These are phyloP conservation scores for Sarcophaga variegata DNA, from an alignment of 2,888 invertebrate species.

Conservation along the genomic window DNA sequence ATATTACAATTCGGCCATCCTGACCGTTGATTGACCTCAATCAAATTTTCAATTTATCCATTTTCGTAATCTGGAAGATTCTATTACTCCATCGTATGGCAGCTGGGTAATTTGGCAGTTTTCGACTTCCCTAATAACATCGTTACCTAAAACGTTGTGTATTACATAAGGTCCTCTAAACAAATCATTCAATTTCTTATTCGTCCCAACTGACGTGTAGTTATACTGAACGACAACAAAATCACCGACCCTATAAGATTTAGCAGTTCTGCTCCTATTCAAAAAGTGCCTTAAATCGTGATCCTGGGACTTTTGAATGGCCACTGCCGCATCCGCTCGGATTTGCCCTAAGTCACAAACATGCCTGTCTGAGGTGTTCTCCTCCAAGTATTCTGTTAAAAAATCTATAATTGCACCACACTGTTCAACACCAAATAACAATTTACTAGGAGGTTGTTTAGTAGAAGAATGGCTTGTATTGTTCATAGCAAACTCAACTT, in stretches of 20 bases:
- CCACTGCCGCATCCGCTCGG: too few relatives aligned
- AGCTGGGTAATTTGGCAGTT: conserved; percentile 29
- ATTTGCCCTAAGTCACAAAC: too few relatives aligned
- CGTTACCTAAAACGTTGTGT: too few relatives aligned
- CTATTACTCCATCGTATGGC: conserved; percentile 9
- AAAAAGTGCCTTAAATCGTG: too few relatives aligned
- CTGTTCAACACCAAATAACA: conserved; percentile 3
- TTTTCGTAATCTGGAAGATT: not conserved
- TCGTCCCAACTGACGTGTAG: not conserved
- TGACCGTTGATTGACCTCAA: not conserved
- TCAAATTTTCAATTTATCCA: conserved; percentile 4
- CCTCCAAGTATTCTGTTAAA: conserved; percentile 1
- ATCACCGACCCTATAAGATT: too few relatives aligned
- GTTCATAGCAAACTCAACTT: conserved; percentile 72
- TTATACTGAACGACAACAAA: too few relatives aligned
- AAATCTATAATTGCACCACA: conserved; percentile 40
- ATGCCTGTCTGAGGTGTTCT: not conserved
- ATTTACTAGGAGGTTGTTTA: conserved; percentile 71
- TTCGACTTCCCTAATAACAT: conserved; percentile 4
- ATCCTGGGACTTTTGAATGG: too few relatives aligned
- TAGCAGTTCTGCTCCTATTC: too few relatives aligned
- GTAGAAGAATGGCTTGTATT: conserved; percentile 73
- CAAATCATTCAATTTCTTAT: conserved; percentile 58
- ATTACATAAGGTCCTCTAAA: not conserved
- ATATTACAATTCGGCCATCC: conserved; percentile 15